A percentile compares a stretch with the other conserved stretches of the same genome.
Evolutionary conservation across 2,888 invertebrate species (phyloP).

Genomic region (Drosophila barbarae): DNA sequence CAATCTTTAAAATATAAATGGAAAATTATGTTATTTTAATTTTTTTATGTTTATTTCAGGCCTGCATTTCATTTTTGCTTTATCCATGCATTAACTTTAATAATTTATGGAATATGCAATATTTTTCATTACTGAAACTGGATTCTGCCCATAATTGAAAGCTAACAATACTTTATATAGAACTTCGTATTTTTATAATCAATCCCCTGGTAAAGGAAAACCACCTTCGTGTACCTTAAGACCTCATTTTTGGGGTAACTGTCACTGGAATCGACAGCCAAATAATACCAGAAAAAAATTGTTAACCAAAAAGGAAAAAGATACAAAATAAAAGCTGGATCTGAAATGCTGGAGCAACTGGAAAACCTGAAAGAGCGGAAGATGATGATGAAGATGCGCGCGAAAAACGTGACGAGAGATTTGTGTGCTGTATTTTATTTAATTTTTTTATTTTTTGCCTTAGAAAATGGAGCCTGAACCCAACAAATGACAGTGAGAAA

Average conservation of each 20-base stretch:
- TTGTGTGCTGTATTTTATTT: conserved; percentile 34
- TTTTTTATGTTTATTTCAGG: too few relatives aligned
- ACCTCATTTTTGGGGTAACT: conserved; percentile 23
- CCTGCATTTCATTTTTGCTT: too few relatives aligned
- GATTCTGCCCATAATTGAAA: too few relatives aligned
- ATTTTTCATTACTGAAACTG: too few relatives aligned
- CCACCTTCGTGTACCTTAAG: conserved; percentile 2
- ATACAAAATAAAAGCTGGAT: conserved; percentile 11
- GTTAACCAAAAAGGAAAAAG: conserved; percentile 29
- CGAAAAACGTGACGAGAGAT: conserved; percentile 51
- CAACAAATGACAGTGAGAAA: conserved; percentile 60
- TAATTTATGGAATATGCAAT: too few relatives aligned
- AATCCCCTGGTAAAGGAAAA: conserved; percentile 4
- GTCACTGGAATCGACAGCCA: conserved; percentile 51
- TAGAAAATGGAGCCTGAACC: conserved; percentile 19
- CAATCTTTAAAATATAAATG: too few relatives aligned
- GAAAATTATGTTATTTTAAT: too few relatives aligned
- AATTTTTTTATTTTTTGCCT: conserved; percentile 4
- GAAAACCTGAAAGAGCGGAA: conserved; percentile 20
- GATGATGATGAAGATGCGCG: conserved; percentile 67
- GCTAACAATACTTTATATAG: too few relatives aligned
- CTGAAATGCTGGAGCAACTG: conserved; percentile 11
- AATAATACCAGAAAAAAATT: conserved; percentile 49
- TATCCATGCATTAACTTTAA: too few relatives aligned
- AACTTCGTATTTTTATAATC: not conserved